These are phyloP conservation scores for Halichoeres trimaculatus DNA, from an alignment of 2,113 vertebrate genomes.

Conservation along the genomic window DNA sequence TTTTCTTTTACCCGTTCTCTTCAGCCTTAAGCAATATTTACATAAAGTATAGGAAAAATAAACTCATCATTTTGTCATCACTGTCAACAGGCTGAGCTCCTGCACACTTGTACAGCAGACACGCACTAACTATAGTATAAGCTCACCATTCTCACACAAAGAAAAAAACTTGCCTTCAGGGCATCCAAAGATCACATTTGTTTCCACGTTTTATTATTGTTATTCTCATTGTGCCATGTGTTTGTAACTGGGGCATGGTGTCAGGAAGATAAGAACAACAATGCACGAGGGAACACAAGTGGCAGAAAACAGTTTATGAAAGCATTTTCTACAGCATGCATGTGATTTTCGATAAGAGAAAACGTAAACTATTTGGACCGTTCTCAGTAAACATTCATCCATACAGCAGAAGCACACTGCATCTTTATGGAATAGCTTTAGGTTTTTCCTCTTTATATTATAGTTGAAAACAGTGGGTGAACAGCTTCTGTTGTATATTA, in stretches of 20 bases:
- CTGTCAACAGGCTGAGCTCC: slow-evolving; percentile 62
- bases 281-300: slow-evolving; percentile 54
- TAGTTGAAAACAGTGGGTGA: too few relatives aligned
- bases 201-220: slow-evolving; percentile 37
- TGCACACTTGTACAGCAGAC: slow-evolving; percentile 20
- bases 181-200: slow-evolving; percentile 48
- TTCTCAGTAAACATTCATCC: slow-evolving; percentile 55
- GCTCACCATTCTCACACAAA: not conserved
- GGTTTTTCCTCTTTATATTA: too few relatives aligned
- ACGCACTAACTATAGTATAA: slow-evolving; percentile 18
- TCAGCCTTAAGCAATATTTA: slow-evolving; percentile 57
- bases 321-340: slow-evolving; percentile 53
- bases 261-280: slow-evolving; percentile 76
- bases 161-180: slow-evolving; percentile 47
- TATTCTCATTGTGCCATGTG: slow-evolving; percentile 69
- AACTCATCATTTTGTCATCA: slow-evolving; percentile 56
- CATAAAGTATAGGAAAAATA: slow-evolving; percentile 70
- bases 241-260: slow-evolving; percentile 67
- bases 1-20: slow-evolving; percentile 36
- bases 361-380: slow-evolving; percentile 70
- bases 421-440: too few relatives aligned
- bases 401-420: not conserved
- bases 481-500: too few relatives aligned
- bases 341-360: slow-evolving; percentile 70
- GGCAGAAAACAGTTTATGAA: slow-evolving; percentile 64